These are phyloP conservation scores for Nymphicus hollandicus DNA, from an alignment of 2,113 vertebrate genomes.

Conservation along the genomic window DNA sequence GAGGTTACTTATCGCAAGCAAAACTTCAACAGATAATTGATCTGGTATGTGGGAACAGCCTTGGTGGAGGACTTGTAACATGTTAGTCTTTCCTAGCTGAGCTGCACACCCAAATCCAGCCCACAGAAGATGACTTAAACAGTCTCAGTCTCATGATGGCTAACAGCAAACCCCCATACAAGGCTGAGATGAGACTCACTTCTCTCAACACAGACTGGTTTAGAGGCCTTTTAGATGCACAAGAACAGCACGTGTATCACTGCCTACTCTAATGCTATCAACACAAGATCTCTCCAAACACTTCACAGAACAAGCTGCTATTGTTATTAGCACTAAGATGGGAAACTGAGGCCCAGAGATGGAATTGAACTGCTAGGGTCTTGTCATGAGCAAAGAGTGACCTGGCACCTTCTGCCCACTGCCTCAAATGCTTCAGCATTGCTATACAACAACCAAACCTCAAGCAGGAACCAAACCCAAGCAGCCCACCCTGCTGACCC, in stretches of 20 bases:
- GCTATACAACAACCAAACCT: background rate
- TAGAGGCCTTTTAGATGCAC: rapidly evolving
- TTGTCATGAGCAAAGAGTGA: rapidly evolving
- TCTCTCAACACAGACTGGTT: background rate
- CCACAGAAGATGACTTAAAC: background rate
- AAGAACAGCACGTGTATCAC: rapidly evolving
- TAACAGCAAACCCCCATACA: background rate
- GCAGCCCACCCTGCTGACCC: background rate
- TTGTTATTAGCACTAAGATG: rapidly evolving
- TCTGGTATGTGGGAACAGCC: background rate
- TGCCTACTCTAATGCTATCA: background rate
- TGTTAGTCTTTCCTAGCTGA: background rate
- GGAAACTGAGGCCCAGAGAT: background rate
- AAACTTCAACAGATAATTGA: background rate
- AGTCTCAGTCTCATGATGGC: background rate
- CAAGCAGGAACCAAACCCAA: rapidly evolving
- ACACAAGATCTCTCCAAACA: background rate
- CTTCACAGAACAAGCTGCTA: background rate
- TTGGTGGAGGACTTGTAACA: no score
- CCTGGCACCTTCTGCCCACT: background rate
- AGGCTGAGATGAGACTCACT: background rate
- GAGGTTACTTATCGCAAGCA: background rate
- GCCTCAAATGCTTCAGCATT: rapidly evolving
- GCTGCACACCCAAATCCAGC: background rate
- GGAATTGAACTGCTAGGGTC: rapidly evolving